Conservation (phyloP, 1,140 invertebrate species). For the Drosophila sproati region DNA sequence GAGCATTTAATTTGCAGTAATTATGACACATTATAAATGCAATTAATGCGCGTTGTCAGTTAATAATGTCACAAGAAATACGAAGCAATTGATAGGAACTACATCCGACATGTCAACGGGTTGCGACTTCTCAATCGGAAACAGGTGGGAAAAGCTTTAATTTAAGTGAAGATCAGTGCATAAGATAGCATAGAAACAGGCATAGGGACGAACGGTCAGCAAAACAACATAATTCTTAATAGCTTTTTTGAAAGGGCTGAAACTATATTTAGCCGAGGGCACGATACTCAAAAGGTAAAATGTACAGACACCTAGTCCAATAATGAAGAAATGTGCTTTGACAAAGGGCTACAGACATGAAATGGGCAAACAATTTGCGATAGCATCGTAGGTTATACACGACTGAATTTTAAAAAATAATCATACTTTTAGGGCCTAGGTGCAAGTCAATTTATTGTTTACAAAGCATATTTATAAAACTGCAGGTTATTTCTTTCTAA, state of each 20-base stretch:
- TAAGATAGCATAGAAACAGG: slow-evolving; percentile 17
- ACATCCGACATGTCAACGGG: slow-evolving; percentile 10
- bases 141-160: slow-evolving; percentile 29
- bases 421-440: too few species aligned
- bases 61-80: slow-evolving; percentile 65
- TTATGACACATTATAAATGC: slow-evolving; percentile 75
- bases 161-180: slow-evolving; percentile 13
- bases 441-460: too few species aligned
- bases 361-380: slow-evolving; percentile 21
- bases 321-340: slow-evolving; percentile 10
- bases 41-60: slow-evolving; percentile 70
- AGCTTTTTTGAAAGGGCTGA: not conserved
- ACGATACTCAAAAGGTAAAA: not conserved
- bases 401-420: too few species aligned
- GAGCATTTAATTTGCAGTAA: slow-evolving; percentile 64
- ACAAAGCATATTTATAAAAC: too few species aligned
- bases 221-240: not conserved
- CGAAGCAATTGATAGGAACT: slow-evolving; percentile 42
- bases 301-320: not conserved
- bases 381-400: slow-evolving; percentile 3
- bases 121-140: slow-evolving; percentile 28
- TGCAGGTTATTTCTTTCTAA: too few species aligned
- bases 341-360: slow-evolving; percentile 23
- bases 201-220: slow-evolving; percentile 15
- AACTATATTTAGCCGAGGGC: not conserved